Conservation (phyloP, 2,888 invertebrate species). For the Agrilus biguttatus region DNA sequence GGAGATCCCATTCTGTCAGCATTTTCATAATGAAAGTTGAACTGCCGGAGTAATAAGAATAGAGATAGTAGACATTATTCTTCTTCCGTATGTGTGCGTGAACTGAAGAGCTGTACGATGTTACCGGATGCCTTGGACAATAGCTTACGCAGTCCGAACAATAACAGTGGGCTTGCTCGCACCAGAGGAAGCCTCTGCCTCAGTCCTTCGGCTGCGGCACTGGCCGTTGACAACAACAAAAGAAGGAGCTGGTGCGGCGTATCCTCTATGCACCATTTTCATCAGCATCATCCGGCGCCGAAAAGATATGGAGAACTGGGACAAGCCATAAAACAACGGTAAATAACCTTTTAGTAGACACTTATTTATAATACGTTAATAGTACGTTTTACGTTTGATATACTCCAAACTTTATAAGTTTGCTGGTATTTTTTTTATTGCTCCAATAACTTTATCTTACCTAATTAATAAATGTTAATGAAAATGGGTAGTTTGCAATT, state of each 20-base stretch:
- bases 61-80: not conserved
- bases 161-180: slow-evolving; percentile 25
- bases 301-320: slow-evolving; percentile 28
- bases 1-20: too few relatives aligned
- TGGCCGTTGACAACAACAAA: slow-evolving; percentile 23
- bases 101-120: slow-evolving; percentile 12
- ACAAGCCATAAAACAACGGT: slow-evolving; percentile 27
- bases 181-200: slow-evolving; percentile 28
- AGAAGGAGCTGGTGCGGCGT: slow-evolving; percentile 30
- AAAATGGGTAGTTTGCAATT: too few relatives aligned
- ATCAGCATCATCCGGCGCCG: slow-evolving; percentile 7
- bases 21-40: too few relatives aligned
- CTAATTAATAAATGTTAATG: too few relatives aligned
- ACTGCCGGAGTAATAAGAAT: not conserved
- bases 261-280: slow-evolving; percentile 9
- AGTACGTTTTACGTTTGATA: too few relatives aligned
- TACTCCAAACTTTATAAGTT: too few relatives aligned
- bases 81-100: too few relatives aligned
- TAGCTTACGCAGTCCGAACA: slow-evolving; percentile 28
- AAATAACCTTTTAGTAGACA: slow-evolving; percentile 7
- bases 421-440: too few relatives aligned
- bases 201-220: slow-evolving; percentile 22
- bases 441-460: too few relatives aligned
- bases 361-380: too few relatives aligned
- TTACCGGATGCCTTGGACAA: slow-evolving; percentile 27